Base-by-base conservation (phyloP, 2,888 invertebrate genomes). In the Nomada ruficornis region DNA sequence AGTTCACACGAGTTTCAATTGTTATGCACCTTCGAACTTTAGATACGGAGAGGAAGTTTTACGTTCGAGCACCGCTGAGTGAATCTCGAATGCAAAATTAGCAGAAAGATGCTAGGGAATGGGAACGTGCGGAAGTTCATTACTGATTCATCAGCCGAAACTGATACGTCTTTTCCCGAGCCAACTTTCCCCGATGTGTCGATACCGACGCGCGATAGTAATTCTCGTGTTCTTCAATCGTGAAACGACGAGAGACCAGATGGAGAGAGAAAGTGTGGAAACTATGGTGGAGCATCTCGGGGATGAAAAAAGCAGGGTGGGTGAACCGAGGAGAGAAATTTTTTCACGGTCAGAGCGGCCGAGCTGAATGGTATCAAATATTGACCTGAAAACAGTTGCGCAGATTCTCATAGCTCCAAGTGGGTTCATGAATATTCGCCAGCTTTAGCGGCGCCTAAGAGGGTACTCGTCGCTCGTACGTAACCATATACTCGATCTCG, bases 401-500 rank as follows among this genome's bases (percentile, higher is more conserved):
- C 84, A 64, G 79, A 88, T 87, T 87, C 88, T 86, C 85, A 79
- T 84, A 82, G 82, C 82, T 81, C 55, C 74, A 62, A 82, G 88
- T 77, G 84, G 74, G 71, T 50, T 88, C 84, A 87, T 87, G 88
- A 88, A 87, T 87, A 87, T 87, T 86, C 86, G 80, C 70, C 64
- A 47, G 70, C 65, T 80, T 76, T 72, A 70, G 80, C 71, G 79
- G 70, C 79, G 86, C 77, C 85, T 86, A 87, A 86, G 88, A 78
- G 79, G 76, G 80, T 77, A 54, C 86, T 83, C 83, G 81, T 81
- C 72, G 69, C 76, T 44, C 69, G 71, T 79, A 80, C 82, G 82
- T 81, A 82, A 82, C 82, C 82, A 50, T 81, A 81, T 44, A 81
- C 81, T 65, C 74, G 81, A 82, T 82, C 82, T 82, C 71, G 82